These are phyloP conservation scores for Cepphus grylle DNA, from an alignment of 2,113 vertebrate species.

Conservation along the genomic window DNA sequence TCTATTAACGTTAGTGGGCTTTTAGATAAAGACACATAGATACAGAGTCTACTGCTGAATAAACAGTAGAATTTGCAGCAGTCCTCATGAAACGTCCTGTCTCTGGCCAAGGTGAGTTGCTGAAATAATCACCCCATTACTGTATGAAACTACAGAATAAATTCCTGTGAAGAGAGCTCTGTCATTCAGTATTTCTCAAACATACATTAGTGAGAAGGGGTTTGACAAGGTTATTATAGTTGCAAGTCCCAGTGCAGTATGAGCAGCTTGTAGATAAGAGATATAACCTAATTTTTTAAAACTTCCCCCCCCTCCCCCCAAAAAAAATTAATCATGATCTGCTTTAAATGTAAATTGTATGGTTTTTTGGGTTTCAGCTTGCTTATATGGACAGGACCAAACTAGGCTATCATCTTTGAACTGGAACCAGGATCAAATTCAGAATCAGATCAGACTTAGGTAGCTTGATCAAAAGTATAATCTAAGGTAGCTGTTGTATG, in stretches of 20 bases:
- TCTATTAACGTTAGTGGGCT: background rate
- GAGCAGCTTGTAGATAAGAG: background rate
- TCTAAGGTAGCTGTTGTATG: background rate
- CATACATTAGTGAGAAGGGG: background rate
- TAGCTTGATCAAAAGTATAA: background rate
- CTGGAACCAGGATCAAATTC: background rate
- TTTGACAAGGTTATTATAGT: background rate
- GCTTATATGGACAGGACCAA: background rate
- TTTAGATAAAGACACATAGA: background rate
- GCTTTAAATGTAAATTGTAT: background rate
- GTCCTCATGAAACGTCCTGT: background rate
- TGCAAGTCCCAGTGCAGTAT: background rate
- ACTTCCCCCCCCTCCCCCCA: no score
- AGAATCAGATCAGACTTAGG: background rate
- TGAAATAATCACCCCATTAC: background rate
- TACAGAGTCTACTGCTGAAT: background rate
- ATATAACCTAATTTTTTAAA: background rate
- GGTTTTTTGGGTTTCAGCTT: background rate
- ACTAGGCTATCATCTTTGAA: background rate
- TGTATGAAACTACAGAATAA: background rate
- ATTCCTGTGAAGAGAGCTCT: background rate
- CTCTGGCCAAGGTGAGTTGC: conserved; percentile 28
- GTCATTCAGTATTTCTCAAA: background rate
- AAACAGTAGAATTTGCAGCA: conserved; percentile 28
- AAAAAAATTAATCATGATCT: background rate